These are phyloP conservation scores for Myoxocephalus aenaeus DNA, from an alignment of 2,797 vertebrate species.

Conservation along the genomic window DNA sequence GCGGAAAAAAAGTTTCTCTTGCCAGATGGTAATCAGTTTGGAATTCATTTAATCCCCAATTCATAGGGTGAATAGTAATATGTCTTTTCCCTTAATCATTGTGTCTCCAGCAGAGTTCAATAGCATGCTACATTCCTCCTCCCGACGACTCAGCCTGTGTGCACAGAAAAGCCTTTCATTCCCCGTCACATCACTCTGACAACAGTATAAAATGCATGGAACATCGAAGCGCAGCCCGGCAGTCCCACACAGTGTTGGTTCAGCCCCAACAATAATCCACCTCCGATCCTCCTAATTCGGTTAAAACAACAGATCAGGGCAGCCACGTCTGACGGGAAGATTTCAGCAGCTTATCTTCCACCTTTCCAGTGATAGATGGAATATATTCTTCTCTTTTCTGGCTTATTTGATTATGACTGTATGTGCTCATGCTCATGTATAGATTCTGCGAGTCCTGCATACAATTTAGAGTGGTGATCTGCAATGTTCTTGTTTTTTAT, in stretches of 20 bases:
- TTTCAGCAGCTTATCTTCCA: conserved; percentile 72
- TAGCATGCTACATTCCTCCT: conserved; percentile 71
- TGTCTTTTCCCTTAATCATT: conserved; percentile 77
- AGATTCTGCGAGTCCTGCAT: conserved; percentile 1
- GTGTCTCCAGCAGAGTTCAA: conserved; percentile 76
- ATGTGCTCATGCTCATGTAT: conserved; percentile 22
- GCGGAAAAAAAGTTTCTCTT: conserved; percentile 61
- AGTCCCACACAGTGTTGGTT: conserved; percentile 69
- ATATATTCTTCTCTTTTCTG: conserved; percentile 40
- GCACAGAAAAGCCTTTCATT: conserved; percentile 82
- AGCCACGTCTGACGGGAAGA: conserved; percentile 71
- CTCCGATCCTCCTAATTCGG: conserved; percentile 78
- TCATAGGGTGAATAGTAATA: conserved; percentile 78
- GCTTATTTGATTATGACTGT: conserved; percentile 41
- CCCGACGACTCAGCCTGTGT: conserved; percentile 70
- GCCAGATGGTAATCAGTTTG: conserved; percentile 81
- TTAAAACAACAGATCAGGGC: conserved; percentile 79
- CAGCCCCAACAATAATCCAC: conserved; percentile 75
- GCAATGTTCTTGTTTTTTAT: neutral
- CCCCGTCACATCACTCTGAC: conserved; percentile 75
- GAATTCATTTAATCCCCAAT: conserved; percentile 82
- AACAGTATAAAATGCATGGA: conserved; percentile 78
- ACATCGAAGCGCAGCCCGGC: conserved; percentile 73
- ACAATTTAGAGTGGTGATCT: neutral
- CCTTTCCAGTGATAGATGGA: conserved; percentile 54